Base-by-base conservation (phyloP, 2,888 invertebrate species). In the Chaetoderma sp. region DNA sequence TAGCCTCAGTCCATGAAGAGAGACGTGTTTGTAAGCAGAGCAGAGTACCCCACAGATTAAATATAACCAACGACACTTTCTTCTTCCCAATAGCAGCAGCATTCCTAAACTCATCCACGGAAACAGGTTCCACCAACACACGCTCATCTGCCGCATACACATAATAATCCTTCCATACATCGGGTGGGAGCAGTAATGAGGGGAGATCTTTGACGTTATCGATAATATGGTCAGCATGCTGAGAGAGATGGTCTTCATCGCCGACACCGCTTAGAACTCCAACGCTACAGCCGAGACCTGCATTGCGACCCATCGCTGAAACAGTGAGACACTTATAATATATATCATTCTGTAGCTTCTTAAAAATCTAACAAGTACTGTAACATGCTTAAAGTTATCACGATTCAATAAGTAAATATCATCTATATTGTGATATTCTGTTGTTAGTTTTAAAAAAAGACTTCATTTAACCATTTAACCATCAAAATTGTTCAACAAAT, bases 11-110 rank as follows among this genome's bases (percentile, higher is more conserved):
- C 87, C 87, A 88, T 6, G 86, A 81, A 13, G 83, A 76, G 84
- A 88, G 87, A 78, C 84, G 83, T 25, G 81, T 78, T 65, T 88
- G 81, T 62, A 87, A 85, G 71, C 87, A 87, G 21, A 88, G 76
- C 33, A 88, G 76, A 2, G 88, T 88, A 3, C 88, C 88, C 70
- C 88, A 87, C 60, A 88, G 86, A 75, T 88, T 88, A 76, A 88
- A 88, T 45, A 88, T 86, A 10, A 88, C 87, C 27, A 81, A 68
- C 6, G 74, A 66, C 25, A 70, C 65, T 16, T 56, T 70, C 67
- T 58, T 67, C 63, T 69, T 42, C 13, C 63, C 44, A 28, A 8
- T 27, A 23, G 1, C 4, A 4, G 16, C 13, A 23, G 58, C 8
- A 10, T 27, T 25, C 10, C 27, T 55, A 23, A 56, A 62, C 13